Evolutionary conservation across 35 echinoderm and acorn worm species (phyloP).

Genomic region (Eucidaris tribuloides): DNA sequence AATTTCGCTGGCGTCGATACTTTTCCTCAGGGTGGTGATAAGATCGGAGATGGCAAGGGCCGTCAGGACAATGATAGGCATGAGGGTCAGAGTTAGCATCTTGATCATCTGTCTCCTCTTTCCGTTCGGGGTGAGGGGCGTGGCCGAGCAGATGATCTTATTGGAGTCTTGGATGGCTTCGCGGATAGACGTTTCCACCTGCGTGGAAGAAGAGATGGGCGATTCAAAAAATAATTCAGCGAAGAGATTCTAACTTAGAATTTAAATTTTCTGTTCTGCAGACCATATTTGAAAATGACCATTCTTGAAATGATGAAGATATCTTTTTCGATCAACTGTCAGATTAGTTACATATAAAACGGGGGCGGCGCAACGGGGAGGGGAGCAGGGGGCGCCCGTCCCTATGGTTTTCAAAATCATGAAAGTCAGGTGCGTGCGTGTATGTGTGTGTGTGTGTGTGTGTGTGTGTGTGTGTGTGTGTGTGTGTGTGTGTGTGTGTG

Average conservation of each 20-base stretch:
- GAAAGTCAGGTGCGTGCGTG: too few species aligned
- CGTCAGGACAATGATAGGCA: constrained; percentile 75
- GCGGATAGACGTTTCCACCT: constrained; percentile 47
- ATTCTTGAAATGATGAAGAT: not conserved
- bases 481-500: too few species aligned
- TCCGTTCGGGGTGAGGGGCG: constrained; percentile 62
- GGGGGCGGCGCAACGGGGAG: not conserved
- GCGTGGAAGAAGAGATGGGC: not conserved
- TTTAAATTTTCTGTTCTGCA: too few species aligned
- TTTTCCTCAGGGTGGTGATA: constrained; percentile 56
- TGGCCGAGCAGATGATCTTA: constrained; percentile 45
- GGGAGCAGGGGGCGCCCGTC: not conserved
- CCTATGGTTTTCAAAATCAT: too few species aligned
- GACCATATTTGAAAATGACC: not conserved
- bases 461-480: too few species aligned
- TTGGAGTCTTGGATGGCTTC: constrained; percentile 57
- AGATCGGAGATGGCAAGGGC: constrained; percentile 72
- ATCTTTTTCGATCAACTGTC: not conserved
- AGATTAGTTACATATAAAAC: not conserved
- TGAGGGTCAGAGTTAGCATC: constrained; percentile 63
- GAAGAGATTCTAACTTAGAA: not conserved
- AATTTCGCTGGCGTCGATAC: constrained; percentile 70
- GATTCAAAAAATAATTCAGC: not conserved
- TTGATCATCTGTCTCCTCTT: constrained; percentile 81
- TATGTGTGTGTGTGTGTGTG: too few species aligned